These are phyloP conservation scores for Rhinella marina DNA, from an alignment of 2,797 vertebrate genomes.

Conservation along the genomic window DNA sequence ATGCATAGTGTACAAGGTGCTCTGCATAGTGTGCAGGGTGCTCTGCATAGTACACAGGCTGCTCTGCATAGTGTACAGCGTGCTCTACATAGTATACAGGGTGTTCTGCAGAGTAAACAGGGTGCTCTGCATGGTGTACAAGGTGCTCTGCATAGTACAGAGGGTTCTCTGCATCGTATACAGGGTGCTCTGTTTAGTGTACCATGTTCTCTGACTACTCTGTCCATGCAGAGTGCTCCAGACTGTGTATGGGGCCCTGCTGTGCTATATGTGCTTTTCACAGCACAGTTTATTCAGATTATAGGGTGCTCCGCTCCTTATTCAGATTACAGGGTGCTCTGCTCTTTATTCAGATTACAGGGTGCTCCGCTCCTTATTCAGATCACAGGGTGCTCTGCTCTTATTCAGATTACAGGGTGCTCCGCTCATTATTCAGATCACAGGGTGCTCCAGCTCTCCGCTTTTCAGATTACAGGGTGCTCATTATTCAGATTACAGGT, in stretches of 20 bases:
- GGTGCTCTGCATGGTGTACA: neutral
- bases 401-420: neutral
- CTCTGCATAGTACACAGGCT: neutral
- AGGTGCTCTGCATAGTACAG: neutral
- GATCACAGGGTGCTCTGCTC: neutral
- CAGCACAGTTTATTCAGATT: neutral
- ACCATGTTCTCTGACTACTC: no score
- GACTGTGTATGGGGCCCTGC: no score
- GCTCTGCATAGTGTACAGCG: neutral
- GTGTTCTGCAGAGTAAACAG: neutral
- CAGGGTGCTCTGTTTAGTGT: neutral
- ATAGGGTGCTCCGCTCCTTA: neutral
- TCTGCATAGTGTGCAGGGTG: neutral
- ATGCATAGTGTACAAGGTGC: neutral
- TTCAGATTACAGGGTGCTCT: neutral
- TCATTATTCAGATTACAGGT: no score
- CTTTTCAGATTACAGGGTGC: no score
- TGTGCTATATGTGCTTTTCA: no score
- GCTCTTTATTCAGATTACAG: neutral
- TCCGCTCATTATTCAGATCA: neutral
- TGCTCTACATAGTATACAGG: neutral
- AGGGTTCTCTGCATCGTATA: neutral
- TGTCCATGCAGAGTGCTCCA: no score
- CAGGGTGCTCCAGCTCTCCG: neutral
- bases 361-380: neutral